Conservation (phyloP, 37 sponge, comb jelly and placozoan genomes). For the Geodia barretti region DNA sequence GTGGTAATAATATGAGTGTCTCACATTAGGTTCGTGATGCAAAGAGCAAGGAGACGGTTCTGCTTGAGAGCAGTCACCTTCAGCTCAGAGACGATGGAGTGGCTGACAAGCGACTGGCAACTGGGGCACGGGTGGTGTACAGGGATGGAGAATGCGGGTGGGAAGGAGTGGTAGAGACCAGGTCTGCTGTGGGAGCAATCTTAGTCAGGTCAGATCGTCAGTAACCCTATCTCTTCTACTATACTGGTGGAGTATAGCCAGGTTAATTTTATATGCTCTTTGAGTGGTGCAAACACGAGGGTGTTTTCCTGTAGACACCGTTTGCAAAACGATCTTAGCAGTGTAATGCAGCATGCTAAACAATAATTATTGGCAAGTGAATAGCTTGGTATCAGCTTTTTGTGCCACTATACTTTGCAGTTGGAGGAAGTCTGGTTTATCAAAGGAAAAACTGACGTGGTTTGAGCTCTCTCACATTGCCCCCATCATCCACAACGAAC, state of each 20-base stretch:
- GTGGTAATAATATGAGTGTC: too few species aligned
- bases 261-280: too few species aligned
- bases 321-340: background rate
- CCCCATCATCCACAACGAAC: conserved; percentile 33
- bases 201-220: conserved; percentile 15
- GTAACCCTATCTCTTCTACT: too few species aligned
- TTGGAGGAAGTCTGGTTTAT: background rate
- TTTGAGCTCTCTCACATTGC: conserved; percentile 36
- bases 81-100: conserved; percentile 27
- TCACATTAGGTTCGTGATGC: conserved; percentile 22
- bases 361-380: background rate
- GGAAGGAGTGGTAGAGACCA: conserved; percentile 17
- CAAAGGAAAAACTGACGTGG: conserved; percentile 27
- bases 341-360: too few species aligned
- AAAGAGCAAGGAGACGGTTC: conserved; percentile 1
- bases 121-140: conserved; percentile 26
- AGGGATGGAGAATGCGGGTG: conserved; percentile 36
- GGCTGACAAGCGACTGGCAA: background rate
- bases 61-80: conserved; percentile 32
- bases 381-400: background rate
- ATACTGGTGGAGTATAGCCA: too few species aligned
- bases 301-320: background rate
- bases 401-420: too few species aligned
- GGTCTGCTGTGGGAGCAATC: conserved; percentile 10
- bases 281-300: too few species aligned